Percentiles rank a stretch among this genome's conserved stretches.
Evolutionary conservation across 2,113 vertebrate genomes (phyloP).

Genomic region (Lepidothrix coronata): DNA sequence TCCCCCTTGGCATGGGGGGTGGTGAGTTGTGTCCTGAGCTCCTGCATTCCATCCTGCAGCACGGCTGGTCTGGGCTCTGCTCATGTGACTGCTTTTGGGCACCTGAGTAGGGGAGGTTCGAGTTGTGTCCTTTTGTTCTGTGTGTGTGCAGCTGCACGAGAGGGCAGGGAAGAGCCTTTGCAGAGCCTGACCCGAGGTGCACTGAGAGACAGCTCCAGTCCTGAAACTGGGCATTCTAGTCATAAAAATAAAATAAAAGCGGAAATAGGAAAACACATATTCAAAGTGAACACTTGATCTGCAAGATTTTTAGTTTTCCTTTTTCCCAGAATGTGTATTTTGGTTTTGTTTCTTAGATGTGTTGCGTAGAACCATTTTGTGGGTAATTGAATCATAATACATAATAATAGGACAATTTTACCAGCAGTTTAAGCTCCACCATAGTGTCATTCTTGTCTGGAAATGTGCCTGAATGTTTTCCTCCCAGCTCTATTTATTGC

Average conservation of each 20-base stretch:
- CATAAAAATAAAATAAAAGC: fast-evolving
- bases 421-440: not conserved
- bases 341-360: not conserved
- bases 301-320: not conserved
- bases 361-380: not conserved
- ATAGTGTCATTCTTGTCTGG: not conserved
- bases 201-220: not conserved
- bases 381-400: not conserved
- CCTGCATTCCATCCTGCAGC: fast-evolving
- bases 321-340: not conserved
- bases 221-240: fast-evolving
- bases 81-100: fast-evolving
- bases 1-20: fast-evolving
- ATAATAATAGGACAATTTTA: not conserved
- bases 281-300: fast-evolving
- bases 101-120: fast-evolving
- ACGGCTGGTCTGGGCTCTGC: not conserved
- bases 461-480: not conserved
- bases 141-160: fast-evolving
- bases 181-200: fast-evolving
- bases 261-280: not conserved
- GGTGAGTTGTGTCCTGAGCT: not conserved
- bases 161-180: not conserved
- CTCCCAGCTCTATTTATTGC: no score
- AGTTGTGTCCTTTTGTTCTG: no score